Evolutionary conservation across 2,888 invertebrate species (phyloP).

Genomic region (Acrobeloides nanus): DNA sequence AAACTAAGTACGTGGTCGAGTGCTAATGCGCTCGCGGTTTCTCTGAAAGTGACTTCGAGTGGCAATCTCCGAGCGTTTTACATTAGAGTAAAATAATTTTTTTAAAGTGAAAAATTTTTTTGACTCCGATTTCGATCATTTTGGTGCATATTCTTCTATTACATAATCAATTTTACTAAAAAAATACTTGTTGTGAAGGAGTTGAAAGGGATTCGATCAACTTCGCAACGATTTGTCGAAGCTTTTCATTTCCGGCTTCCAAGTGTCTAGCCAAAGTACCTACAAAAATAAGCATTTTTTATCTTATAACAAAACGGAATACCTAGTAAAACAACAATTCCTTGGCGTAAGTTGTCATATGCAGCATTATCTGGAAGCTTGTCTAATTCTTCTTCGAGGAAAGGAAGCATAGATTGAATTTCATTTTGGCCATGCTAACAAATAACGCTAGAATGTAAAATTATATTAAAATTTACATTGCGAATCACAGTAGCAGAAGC

Average conservation of each 20-base stretch:
- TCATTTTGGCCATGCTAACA: constrained; percentile 70
- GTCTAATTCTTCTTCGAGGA: constrained; percentile 27
- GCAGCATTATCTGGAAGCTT: constrained; percentile 18
- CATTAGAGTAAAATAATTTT: too few relatives aligned
- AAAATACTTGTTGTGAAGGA: constrained; percentile 80
- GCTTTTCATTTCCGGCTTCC: constrained; percentile 69
- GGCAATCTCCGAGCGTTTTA: too few relatives aligned
- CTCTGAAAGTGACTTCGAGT: too few relatives aligned
- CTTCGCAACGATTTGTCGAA: constrained; percentile 72
- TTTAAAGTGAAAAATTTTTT: too few relatives aligned
- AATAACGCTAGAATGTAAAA: constrained; percentile 3
- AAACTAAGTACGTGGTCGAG: too few relatives aligned
- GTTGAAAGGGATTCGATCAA: constrained; percentile 84
- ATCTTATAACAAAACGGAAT: too few relatives aligned
- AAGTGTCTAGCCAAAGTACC: constrained; percentile 92
- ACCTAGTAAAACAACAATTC: constrained; percentile 69
- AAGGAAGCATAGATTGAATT: constrained; percentile 55
- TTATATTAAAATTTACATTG: constrained; percentile 19
- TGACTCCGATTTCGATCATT: too few relatives aligned
- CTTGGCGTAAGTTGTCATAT: constrained; percentile 85
- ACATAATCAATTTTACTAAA: too few relatives aligned
- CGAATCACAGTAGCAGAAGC: constrained; percentile 87
- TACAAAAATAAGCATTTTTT: too few relatives aligned
- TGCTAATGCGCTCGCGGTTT: too few relatives aligned
- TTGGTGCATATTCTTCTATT: too few relatives aligned